These are phyloP conservation scores for Melanocharis versteri DNA, from an alignment of 2,113 vertebrate species.

Conservation along the genomic window DNA sequence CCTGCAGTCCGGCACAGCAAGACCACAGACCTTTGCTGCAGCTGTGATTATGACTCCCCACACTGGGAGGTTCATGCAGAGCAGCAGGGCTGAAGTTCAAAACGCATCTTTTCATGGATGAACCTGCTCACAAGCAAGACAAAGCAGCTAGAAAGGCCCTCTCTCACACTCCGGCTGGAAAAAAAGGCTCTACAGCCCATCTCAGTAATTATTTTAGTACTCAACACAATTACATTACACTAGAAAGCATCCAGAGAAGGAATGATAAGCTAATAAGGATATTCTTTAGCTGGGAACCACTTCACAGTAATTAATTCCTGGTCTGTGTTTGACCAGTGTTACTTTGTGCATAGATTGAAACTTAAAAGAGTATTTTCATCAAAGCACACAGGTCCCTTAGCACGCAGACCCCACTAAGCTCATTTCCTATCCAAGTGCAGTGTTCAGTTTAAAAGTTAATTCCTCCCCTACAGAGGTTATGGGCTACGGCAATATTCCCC, in stretches of 20 bases:
- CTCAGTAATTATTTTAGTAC: background rate
- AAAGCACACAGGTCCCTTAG: background rate
- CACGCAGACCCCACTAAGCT: background rate
- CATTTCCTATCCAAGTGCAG: conserved; percentile 44
- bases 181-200: background rate
- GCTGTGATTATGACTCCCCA: background rate
- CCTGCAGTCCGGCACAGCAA: background rate
- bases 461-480: conserved; percentile 32
- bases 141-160: background rate
- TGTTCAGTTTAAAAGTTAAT: conserved; percentile 13
- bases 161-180: background rate
- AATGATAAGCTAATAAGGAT: background rate
- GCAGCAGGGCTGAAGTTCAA: background rate
- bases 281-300: background rate
- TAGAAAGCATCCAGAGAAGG: background rate
- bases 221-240: background rate
- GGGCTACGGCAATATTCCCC: background rate
- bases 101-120: background rate
- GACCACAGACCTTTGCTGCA: background rate
- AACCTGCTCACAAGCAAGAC: background rate
- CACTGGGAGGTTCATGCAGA: background rate
- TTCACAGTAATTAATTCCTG: background rate
- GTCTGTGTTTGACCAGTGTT: background rate
- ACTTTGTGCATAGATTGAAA: background rate
- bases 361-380: background rate